phyloP scores from a whole-genome alignment of 2,888 invertebrate genomes.

The Idaea dimidiata region DNA sequence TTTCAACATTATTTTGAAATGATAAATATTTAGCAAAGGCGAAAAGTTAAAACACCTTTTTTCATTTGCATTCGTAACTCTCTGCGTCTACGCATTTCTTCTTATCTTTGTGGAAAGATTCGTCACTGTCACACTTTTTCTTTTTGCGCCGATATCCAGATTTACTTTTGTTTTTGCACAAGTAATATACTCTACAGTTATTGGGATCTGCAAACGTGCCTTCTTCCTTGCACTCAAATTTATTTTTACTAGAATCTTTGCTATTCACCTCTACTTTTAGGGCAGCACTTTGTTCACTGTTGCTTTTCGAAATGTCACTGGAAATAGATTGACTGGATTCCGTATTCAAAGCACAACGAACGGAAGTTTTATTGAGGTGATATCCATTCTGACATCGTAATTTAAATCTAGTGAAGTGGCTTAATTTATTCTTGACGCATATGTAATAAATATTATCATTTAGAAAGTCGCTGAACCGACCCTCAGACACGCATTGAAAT shows the following conservation, averaged over 20 bases:
- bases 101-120: conserved; percentile 62
- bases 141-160: conserved; percentile 48
- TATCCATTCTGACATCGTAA: conserved; percentile 61
- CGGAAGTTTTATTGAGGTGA: conserved; percentile 49
- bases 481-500: conserved; percentile 66
- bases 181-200: conserved; percentile 69
- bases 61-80: conserved; percentile 48
- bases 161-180: conserved; percentile 55
- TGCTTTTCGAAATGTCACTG: conserved; percentile 31
- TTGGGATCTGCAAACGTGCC: conserved; percentile 43
- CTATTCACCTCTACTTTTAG: background rate
- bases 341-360: conserved; percentile 46
- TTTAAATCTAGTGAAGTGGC: conserved; percentile 55
- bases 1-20: background rate
- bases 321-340: conserved; percentile 21
- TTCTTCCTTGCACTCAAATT: conserved; percentile 36
- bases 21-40: background rate
- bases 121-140: conserved; percentile 65
- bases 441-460: conserved; percentile 66
- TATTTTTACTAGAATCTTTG: conserved; percentile 8
- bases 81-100: conserved; percentile 58
- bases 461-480: conserved; percentile 60
- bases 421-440: conserved; percentile 52
- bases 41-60: background rate
- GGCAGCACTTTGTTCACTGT: conserved; percentile 24